Evolutionary conservation across 2,113 vertebrate species (phyloP), one percentile per base, ranked within the genome.

Genomic region (Lamprologus lemairii): DNA sequence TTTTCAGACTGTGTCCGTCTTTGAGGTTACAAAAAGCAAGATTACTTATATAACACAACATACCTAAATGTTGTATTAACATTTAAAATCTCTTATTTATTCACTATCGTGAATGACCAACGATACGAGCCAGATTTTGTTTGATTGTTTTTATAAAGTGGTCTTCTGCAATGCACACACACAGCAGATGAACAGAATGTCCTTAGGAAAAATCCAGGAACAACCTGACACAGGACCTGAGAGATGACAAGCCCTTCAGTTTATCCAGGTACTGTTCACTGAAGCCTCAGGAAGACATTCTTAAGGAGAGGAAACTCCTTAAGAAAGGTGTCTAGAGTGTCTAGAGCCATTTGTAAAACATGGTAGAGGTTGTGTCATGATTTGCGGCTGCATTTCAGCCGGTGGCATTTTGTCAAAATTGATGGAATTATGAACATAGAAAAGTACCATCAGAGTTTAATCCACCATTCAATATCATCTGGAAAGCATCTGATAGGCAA

Each of bases 131-230:
- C 31, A 63, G 58, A 12, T 63, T 63, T 35, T 63, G 58, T 11
- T 0, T n/a, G 1, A 7, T 63, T 35, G 0, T n/a, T 35, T 37
- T 37, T 1, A 3, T 65, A 35, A 35, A n/a, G 31, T n/a, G 31
- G 31, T 35, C 33, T 37, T 65, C 19, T 65, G 33, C 60, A 65
- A 2, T 37, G 19, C 60, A 65, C 60, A 65, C 60, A 65, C 33
- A 65, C 19, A 21, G 2, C 33, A 65, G 60, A 37, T 37, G 4
- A 1, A 65, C 10, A 37, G 19, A 37, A 37, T 37, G 33, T 8
- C 33, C 7, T 35, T n/a, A 40, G n/a, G 65, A 71, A 65, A 65
- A 0, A 65, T 65, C 8, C 57, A 65, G 60, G 19, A 65, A 37
- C 10, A 12, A 65, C 60, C 33, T 21, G 33, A 37, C 60, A 68